phyloP scores from a whole-genome alignment of 2,888 invertebrate genomes.

The Habrosyne pyritoides region DNA sequence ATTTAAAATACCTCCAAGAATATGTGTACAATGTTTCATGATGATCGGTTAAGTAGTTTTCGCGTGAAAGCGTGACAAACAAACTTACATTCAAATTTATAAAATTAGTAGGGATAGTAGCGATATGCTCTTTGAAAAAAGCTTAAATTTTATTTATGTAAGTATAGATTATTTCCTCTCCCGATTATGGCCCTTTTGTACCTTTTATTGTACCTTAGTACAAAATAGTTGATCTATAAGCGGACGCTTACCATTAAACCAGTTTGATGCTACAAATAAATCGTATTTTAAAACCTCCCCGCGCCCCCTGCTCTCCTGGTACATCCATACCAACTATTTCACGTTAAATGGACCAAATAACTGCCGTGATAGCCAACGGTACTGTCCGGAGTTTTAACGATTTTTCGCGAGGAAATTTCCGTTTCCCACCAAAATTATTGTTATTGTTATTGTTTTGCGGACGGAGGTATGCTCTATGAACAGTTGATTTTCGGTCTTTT shows the following conservation, averaged over 20 bases:
- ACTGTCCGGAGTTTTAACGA: slow-evolving; percentile 63
- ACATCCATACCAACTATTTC: slow-evolving; percentile 62
- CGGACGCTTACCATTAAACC: slow-evolving; percentile 28
- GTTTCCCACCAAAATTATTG: slow-evolving; percentile 68
- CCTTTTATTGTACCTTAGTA: neutral
- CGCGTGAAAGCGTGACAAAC: no score
- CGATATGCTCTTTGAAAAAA: no score
- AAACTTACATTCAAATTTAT: no score
- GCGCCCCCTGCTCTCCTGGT: slow-evolving; percentile 36
- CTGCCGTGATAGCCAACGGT: slow-evolving; percentile 65
- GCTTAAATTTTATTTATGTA: no score
- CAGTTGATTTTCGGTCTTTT: neutral
- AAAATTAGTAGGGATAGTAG: no score
- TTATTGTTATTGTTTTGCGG: slow-evolving; percentile 64
- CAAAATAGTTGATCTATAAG: neutral
- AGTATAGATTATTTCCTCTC: no score
- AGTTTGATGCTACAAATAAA: slow-evolving; percentile 60
- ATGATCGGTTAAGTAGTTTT: no score
- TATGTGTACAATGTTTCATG: no score
- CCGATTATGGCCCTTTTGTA: no score
- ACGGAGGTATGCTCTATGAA: neutral
- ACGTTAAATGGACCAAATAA: slow-evolving; percentile 79
- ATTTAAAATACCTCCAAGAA: no score
- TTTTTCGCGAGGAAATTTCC: slow-evolving; percentile 70
- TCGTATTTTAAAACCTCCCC: slow-evolving; percentile 60